phyloP scores from a whole-genome alignment of 2,888 invertebrate species.

The Drosophila subquinaria region DNA sequence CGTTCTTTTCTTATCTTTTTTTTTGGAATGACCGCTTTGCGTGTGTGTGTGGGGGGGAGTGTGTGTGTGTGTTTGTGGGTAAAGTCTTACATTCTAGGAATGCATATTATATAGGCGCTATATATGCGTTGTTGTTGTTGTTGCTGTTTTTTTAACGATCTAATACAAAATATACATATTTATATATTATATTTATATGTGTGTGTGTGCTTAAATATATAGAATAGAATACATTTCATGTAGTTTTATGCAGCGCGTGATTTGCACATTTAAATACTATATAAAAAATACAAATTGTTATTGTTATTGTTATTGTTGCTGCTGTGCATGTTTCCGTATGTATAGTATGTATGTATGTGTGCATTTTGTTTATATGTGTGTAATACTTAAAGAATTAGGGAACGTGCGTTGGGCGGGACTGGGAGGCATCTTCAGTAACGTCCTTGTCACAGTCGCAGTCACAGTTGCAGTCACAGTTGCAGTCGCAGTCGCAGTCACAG shows the following conservation, averaged over 20 bases:
- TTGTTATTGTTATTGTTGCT: conserved; percentile 55
- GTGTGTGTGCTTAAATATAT: conserved; percentile 14
- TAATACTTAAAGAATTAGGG: conserved; percentile 61
- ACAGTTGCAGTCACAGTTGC: not conserved
- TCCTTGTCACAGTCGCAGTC: conserved; percentile 5
- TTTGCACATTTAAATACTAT: conserved; percentile 70
- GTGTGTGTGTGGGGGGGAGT: conserved; percentile 27
- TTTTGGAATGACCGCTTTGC: conserved; percentile 69
- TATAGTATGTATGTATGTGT: conserved; percentile 31
- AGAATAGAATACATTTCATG: conserved; percentile 66
- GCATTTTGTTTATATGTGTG: conserved; percentile 24
- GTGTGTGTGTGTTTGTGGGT: conserved; percentile 17
- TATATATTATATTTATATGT: conserved; percentile 23
- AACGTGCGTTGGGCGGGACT: conserved; percentile 50
- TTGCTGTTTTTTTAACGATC: conserved; percentile 24
- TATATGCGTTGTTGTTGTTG: conserved; percentile 26
- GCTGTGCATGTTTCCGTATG: conserved; percentile 39
- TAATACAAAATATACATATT: conserved; percentile 52
- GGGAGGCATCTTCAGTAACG: conserved; percentile 24
- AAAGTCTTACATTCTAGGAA: conserved; percentile 63
- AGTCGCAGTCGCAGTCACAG: conserved; percentile 9
- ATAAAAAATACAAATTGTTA: conserved; percentile 77
- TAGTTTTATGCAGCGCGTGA: conserved; percentile 42
- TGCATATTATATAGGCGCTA: conserved; percentile 53
- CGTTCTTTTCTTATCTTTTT: conserved; percentile 18